Base-by-base conservation (phyloP, 2,797 vertebrate species). In the Coreius guichenoti region DNA sequence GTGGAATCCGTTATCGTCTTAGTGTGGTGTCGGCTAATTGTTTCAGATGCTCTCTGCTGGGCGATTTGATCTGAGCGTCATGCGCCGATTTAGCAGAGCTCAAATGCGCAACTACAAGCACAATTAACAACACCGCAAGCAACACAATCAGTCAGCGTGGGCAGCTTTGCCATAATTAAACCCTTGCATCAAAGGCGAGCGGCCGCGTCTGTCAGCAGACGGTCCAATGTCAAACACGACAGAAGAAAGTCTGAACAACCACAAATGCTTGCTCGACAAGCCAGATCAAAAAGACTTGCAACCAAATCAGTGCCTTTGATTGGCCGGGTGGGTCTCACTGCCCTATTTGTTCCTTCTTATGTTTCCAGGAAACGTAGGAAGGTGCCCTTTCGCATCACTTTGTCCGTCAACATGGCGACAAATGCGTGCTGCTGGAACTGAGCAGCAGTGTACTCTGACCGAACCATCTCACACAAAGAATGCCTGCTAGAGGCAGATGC, bases 401-500 rank as follows among this genome's bases (percentile, higher is more conserved):
- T 67, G 85, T 94, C 93, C 90, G 77, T 93, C 92, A 92, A 67
- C 91, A 83, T 85, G 67, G 87, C 83, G 89, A 91, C 89, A 93
- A 91, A 91, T 91, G 88, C 51, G 16, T 63, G 39, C 75, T 76
- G 74, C 84, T 74, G 51, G 56, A 80, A 43, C 45, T 19, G 77
- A 43, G 74, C 82, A 84, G 75, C 70, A 67, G 68, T 80, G 87
- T 82, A 78, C 68, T 79, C 33, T 31, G 47, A 82, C 76, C 80
- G 51, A 84, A 26, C 39, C 45, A 63, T 63, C 74, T 54, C 68
- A 73, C 70, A 88, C 83, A 78, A 88, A 87, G 86, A 89, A 86
- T 47, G 87, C 68, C 85, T 87, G 83, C 88, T 76, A 63, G 65
- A 83, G 84, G 63, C 89, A 92, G 89, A 90, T 88, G 88, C 88